Evolutionary conservation across 64 coral and sea anemone genomes (phyloP), one percentile per base, ranked within the genome.

Genomic region (Montipora efflorescens): DNA sequence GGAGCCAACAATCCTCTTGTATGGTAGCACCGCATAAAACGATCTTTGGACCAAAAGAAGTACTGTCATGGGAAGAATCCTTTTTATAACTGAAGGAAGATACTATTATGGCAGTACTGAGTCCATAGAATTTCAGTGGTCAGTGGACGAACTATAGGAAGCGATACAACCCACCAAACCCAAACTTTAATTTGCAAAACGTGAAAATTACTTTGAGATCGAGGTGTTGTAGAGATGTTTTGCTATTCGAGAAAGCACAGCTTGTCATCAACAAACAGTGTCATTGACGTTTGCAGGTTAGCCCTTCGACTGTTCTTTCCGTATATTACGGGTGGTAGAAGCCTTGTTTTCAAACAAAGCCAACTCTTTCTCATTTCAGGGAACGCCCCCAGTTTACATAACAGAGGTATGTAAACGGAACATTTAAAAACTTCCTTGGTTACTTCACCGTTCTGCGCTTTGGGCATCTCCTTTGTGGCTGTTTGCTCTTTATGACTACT

Each of bases 191-290:
- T 48, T 71, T 9, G 18, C 47, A 72, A 49, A 0, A 49, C 4
- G 59, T n/a, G 44, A 18, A 52, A 70, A 86, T 23, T 86, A 28
- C 82, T 50, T 71, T 43, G 82, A 68, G 82, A 86, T 6, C 8
- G 16, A 1, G 44, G 0, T 49, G 44, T 49, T 43, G 66, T 20
- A 48, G 66, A 86, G 5, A 70, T 67, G 81, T 67, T 70, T 71
- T 86, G 62, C 50, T 14, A 21, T 21, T 70, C 3, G 61, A 49
- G 71, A 68, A 22, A 5, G n/a, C 44, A 66, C 14, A 59, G 47
- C 15, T 47, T 49, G 67, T 12, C 9, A 49, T 46, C 47, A 20
- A 70, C 82, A 85, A 85, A 71, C 46, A 4, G 19, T 7, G 18
- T 14, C n/a, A 44, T 86, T 0, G 7, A 70, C 10, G 9, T 18